Evolutionary conservation across 2,888 invertebrate species (phyloP).

Genomic region (Thera britannica): DNA sequence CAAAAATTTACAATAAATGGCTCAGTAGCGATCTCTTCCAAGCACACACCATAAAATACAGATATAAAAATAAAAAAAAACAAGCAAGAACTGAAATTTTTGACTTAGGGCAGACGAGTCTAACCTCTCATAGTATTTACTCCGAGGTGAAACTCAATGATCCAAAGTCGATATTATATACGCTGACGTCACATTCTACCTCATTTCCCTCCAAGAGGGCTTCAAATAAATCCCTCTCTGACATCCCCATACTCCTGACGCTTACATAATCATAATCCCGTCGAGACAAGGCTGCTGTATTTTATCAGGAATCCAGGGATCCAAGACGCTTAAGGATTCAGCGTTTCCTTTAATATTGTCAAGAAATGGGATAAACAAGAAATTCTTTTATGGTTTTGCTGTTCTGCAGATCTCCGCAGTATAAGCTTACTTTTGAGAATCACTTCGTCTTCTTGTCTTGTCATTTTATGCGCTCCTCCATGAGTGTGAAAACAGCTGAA

Average conservation of each 20-base stretch:
- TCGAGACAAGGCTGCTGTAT: slow-evolving; percentile 49
- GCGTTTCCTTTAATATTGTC: slow-evolving; percentile 42
- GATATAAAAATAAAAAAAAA: too few species aligned
- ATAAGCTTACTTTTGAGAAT: too few species aligned
- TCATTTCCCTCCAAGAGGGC: slow-evolving; percentile 66
- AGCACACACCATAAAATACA: too few species aligned
- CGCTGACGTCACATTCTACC: slow-evolving; percentile 62
- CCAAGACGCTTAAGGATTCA: slow-evolving; percentile 45
- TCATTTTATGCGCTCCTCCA: too few species aligned
- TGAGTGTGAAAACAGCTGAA: too few species aligned
- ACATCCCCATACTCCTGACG: slow-evolving; percentile 60
- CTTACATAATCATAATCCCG: slow-evolving; percentile 51
- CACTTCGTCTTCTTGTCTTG: too few species aligned
- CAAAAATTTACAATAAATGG: too few species aligned
- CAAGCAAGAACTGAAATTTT: too few species aligned
- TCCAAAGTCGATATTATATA: slow-evolving; percentile 43
- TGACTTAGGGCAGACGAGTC: too few species aligned
- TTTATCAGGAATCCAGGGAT: slow-evolving; percentile 47
- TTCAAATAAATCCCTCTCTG: slow-evolving; percentile 64
- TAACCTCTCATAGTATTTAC: neutral
- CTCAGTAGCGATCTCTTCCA: too few species aligned
- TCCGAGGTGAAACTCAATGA: slow-evolving; percentile 31
- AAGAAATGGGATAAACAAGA: slow-evolving; percentile 35
- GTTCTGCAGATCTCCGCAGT: too few species aligned
- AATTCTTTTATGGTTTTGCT: slow-evolving; percentile 17